Percentiles rank a stretch among this genome's conserved stretches.
These are phyloP conservation scores for Cheilosia urbana DNA, from an alignment of 2,888 invertebrate species.

Conservation along the genomic window DNA sequence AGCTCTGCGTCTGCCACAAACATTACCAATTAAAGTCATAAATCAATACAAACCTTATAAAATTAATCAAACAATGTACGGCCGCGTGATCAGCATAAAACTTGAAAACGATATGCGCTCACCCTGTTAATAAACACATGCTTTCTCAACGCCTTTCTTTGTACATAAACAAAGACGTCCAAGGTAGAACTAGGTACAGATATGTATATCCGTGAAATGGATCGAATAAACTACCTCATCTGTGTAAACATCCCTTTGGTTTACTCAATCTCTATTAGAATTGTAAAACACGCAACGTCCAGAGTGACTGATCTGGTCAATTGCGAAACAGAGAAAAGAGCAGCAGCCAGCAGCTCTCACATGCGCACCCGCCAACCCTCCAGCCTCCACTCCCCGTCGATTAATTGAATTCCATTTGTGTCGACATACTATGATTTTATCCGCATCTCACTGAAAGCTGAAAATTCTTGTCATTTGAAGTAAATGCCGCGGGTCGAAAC, in stretches of 20 bases:
- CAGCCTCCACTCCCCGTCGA: not conserved
- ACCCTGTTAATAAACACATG: too few species aligned
- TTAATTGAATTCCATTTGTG: conserved; percentile 55
- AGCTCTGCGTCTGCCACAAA: too few species aligned
- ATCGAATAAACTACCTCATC: not conserved
- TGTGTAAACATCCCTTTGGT: conserved; percentile 24
- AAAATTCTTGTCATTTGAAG: conserved; percentile 43
- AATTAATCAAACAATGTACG: too few species aligned
- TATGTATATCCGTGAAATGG: not conserved
- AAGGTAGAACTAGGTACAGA: conserved; percentile 1
- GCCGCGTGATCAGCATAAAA: too few species aligned
- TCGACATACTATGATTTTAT: conserved; percentile 50
- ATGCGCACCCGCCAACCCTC: not conserved
- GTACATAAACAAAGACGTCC: conserved; percentile 43
- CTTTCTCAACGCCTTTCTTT: not conserved
- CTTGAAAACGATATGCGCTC: too few species aligned
- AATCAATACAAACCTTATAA: too few species aligned
- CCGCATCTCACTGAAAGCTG: conserved; percentile 40
- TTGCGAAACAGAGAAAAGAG: too few species aligned
- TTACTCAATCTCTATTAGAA: not conserved
- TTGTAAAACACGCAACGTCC: not conserved
- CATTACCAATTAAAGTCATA: too few species aligned
- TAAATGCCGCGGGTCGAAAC: conserved; percentile 27
- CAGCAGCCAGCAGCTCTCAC: not conserved
- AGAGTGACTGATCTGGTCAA: not conserved